These are phyloP conservation scores for Actenoides lindsayi DNA, from an alignment of 2,113 vertebrate species.

Conservation along the genomic window DNA sequence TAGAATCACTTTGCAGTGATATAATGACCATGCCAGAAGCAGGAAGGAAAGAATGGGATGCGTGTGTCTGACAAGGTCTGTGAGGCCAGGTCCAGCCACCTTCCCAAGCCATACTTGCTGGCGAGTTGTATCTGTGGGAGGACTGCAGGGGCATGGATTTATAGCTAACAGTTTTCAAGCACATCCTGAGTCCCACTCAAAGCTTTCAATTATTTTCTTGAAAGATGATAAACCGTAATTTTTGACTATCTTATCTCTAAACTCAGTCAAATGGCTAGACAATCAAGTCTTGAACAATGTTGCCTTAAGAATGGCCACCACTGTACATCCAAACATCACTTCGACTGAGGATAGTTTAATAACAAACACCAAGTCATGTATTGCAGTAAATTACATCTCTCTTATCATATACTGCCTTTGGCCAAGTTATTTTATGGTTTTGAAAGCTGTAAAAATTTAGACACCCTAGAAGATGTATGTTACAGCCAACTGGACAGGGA, in stretches of 20 bases:
- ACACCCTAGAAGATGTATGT: background rate
- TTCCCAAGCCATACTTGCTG: background rate
- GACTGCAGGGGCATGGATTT: background rate
- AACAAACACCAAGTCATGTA: background rate
- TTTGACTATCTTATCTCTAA: background rate
- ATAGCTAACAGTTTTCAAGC: background rate
- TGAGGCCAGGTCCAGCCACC: background rate
- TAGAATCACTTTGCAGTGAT: background rate
- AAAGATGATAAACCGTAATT: background rate
- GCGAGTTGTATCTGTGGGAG: background rate
- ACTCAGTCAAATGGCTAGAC: background rate
- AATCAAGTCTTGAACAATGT: background rate
- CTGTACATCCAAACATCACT: background rate
- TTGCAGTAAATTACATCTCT: conserved; percentile 13
- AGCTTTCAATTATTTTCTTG: background rate
- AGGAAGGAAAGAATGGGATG: background rate
- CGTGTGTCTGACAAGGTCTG: background rate
- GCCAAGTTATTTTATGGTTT: background rate
- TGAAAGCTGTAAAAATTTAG: background rate
- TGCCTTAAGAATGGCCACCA: background rate
- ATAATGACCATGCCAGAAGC: background rate
- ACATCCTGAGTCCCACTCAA: background rate
- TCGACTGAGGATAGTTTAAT: background rate
- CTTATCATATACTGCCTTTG: background rate
- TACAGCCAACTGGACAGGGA: background rate